phyloP scores from a whole-genome alignment of 2,888 invertebrate species.

The Drosophila meridionalis region DNA sequence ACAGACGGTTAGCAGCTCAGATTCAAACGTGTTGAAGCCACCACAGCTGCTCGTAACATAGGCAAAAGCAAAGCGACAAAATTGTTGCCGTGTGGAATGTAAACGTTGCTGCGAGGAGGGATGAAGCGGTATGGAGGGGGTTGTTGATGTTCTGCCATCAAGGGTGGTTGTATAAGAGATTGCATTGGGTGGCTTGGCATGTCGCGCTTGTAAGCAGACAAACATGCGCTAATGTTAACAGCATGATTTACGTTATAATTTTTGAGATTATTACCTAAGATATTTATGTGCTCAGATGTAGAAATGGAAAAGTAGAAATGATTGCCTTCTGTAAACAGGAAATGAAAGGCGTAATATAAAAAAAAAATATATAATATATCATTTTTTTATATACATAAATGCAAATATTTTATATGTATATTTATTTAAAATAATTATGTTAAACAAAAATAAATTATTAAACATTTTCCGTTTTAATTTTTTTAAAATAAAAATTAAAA shows the following conservation, averaged over 20 bases:
- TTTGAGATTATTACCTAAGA: slow-evolving; percentile 18
- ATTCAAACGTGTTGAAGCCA: slow-evolving; percentile 44
- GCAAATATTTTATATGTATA: neutral
- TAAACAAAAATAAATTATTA: too few species aligned
- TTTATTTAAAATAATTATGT: too few species aligned
- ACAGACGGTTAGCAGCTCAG: slow-evolving; percentile 24
- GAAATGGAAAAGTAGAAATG: neutral
- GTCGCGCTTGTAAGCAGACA: slow-evolving; percentile 23
- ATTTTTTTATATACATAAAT: neutral
- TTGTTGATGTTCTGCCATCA: slow-evolving; percentile 7
- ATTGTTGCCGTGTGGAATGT: slow-evolving; percentile 48
- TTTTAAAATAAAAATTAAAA: too few species aligned
- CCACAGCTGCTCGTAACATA: slow-evolving; percentile 26
- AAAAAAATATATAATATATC: neutral
- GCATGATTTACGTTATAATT: slow-evolving; percentile 32
- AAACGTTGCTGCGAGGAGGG: neutral
- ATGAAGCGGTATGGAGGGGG: neutral
- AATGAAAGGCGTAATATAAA: neutral
- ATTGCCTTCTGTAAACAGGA: neutral
- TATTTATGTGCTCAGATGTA: neutral
- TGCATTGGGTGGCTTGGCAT: neutral
- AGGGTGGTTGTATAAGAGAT: slow-evolving; percentile 45
- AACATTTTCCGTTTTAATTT: too few species aligned
- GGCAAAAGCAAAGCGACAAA: slow-evolving; percentile 45
- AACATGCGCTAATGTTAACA: slow-evolving; percentile 43